Evolutionary conservation across 2,113 vertebrate genomes (phyloP), one percentile per base, ranked within the genome.

Genomic region (Dendrocopos noguchii): DNA sequence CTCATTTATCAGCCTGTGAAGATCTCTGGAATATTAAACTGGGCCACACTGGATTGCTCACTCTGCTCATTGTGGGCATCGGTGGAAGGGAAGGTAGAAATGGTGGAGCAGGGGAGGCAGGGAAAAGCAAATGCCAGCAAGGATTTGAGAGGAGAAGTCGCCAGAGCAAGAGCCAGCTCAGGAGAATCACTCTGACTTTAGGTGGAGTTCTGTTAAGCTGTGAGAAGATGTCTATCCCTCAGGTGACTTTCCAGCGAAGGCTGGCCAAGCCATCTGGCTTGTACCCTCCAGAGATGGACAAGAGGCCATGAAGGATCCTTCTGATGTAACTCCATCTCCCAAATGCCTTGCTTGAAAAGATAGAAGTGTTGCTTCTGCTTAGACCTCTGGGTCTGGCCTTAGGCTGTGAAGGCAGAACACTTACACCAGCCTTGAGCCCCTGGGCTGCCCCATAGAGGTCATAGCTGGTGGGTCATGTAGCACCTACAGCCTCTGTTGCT

Each of bases 1-100:
- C 96, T 94, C 92, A 74, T 93, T 93, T 95, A 94, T 90, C 88
- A 60, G 73, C 61, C 29, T 81, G 60, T 36, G 70, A 91, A 84
- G 86, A 94, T 94, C 83, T 86, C 84, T 50, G 52, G 75, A 91
- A 95, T 96, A 95, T 86, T 92, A 95, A 96, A 95, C 81, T 91
- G 91, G 84, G 80, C 60, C 77, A 61, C 39, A 52, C 44, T 73
- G 87, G 77, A 80, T 73, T 65, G 64, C 64, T 91, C 28, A 2
- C 57, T 93, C 63, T 55, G 53, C 70, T 84, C 59, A 0, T 16
- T 80, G 63, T 42, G 82, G 91, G 76, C 47, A 36, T 10, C 15
- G 82, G 65, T 57, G 70, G 74, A 92, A 88, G 75, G 55, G 50
- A 85, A 70, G 28, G 52, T 44, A 44, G 75, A 55, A 80, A 36